Evolutionary conservation across 2,113 vertebrate species (phyloP).

Genomic region (Ahaetulla prasina): DNA sequence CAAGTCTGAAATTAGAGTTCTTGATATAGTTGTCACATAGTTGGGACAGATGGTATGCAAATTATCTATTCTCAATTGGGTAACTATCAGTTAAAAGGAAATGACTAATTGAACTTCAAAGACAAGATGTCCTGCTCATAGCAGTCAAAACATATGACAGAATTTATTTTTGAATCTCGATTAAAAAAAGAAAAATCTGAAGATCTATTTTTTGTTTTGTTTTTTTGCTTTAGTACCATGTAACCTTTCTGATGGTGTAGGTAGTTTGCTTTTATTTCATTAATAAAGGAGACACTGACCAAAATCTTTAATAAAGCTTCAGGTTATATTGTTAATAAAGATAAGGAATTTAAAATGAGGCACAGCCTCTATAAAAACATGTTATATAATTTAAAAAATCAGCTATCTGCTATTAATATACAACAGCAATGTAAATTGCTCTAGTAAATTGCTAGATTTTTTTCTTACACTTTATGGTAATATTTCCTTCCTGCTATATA

Average conservation of each 20-base stretch:
- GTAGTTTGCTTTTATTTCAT: slow-evolving; percentile 52
- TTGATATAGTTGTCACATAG: slow-evolving; percentile 63
- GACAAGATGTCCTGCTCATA: slow-evolving; percentile 67
- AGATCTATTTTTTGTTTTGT: slow-evolving; percentile 40
- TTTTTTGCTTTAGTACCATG: slow-evolving; percentile 51
- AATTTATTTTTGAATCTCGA: slow-evolving; percentile 58
- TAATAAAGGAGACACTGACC: slow-evolving; percentile 36
- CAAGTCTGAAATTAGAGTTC: slow-evolving; percentile 57
- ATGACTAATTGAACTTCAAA: slow-evolving; percentile 65
- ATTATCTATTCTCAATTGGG: slow-evolving; percentile 63
- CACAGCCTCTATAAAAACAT: background rate
- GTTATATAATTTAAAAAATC: background rate
- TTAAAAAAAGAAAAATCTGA: slow-evolving; percentile 15
- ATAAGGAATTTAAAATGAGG: background rate
- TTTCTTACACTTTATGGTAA: background rate
- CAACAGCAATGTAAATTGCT: background rate
- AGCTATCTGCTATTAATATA: background rate
- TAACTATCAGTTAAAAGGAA: slow-evolving; percentile 65
- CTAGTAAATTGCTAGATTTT: background rate
- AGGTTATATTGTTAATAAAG: background rate
- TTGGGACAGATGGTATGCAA: slow-evolving; percentile 64
- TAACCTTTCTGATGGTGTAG: slow-evolving; percentile 53
- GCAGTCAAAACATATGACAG: slow-evolving; percentile 61
- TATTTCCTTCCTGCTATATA: background rate
- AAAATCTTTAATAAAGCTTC: background rate